Base-by-base conservation (phyloP, 2,888 invertebrate genomes). In the Thumatha senex region DNA sequence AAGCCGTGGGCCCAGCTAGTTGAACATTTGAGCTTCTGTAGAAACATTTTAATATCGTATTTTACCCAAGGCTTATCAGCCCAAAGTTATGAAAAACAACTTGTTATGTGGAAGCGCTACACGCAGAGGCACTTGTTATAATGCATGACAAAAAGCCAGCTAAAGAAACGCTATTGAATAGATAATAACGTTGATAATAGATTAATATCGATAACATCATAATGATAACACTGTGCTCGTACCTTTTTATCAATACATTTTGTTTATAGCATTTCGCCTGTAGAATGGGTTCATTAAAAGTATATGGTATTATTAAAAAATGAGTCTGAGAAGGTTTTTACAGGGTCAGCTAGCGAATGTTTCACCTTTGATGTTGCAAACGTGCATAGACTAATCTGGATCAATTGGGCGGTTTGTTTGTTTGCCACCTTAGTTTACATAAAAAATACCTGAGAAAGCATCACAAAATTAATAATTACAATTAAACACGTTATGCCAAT, bases 151-250 rank as follows among this genome's bases (percentile, higher is more conserved):
- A 60, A 31, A 51, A 53, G 51, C 54, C 51, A 44, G 51, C 58
- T 47, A 63, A 70, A 54, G 70, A 70, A 67, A 58, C 61, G 57
- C 61, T 67, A 67, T 63, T 70, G 58, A 63, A 67, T 58, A 70
- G 67, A 67, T 70, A 67, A 70, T 56, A 57, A 54, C 35, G 43
- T 35, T 48, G 70, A 67, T 70, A 67, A 58, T 56, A 61, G 48
- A 70, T 70, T 63, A 63, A 57, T 63, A 61, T 54, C 46, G 67
- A 70, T 56, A 61, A 43, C 54, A 42, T 51, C 49, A 50, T 56
- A 52, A 63, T 56, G 64, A 70, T 70, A 70, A 55, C 54, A 43
- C 35, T 39, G 39, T 39, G 15, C 18, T 18, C 35, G 46, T 46
- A 41, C 48, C 34, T 43, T 39, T 34, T 51, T 46, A 9, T 33